Percentiles rank a stretch among this genome's conserved stretches.
phyloP scores from a whole-genome alignment of 2,888 invertebrate species.

The Apantesis nais region DNA sequence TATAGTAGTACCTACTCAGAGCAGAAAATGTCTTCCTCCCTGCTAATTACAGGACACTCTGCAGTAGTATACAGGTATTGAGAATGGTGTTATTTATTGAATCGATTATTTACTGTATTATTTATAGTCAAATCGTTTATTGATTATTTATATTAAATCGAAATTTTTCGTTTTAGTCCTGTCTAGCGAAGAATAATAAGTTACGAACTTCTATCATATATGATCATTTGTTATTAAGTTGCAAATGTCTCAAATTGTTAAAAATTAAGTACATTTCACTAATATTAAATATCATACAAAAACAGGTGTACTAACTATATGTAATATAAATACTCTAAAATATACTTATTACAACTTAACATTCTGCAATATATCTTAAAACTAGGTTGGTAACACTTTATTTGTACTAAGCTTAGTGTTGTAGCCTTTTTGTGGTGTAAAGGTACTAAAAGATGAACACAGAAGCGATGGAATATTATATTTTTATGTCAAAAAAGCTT shows the following conservation, averaged over 20 bases:
- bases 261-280: no score
- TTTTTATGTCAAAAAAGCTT: neutral
- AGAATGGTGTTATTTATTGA: neutral
- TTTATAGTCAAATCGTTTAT: no score
- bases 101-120: neutral
- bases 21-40: neutral
- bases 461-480: neutral
- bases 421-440: neutral
- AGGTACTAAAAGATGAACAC: neutral
- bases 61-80: neutral
- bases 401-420: neutral
- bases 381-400: neutral
- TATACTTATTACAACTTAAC: neutral
- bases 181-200: no score
- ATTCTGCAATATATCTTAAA: no score
- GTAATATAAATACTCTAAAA: no score
- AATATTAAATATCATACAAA: no score
- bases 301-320: no score
- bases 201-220: neutral
- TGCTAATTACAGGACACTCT: neutral
- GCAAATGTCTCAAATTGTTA: neutral
- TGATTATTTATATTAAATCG: no score
- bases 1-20: neutral
- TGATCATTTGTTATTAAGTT: neutral
- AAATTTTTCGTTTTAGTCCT: no score